phyloP scores from a whole-genome alignment of 2,797 vertebrate species.

The Phrynocephalus vlangalii region DNA sequence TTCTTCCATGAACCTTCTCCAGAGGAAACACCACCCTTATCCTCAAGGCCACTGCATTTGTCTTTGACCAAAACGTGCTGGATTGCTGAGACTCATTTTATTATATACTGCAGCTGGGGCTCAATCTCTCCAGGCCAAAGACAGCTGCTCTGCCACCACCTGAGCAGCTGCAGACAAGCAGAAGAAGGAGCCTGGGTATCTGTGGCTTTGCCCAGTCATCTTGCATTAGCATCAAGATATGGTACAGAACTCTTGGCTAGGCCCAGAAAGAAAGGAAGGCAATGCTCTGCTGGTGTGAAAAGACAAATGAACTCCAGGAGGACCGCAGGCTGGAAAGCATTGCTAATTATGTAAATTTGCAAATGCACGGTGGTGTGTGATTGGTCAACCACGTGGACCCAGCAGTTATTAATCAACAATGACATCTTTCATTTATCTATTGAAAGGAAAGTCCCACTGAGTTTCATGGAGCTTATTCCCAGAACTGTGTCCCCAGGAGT shows the following conservation, averaged over 20 bases:
- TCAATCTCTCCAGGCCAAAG: conserved; percentile 33
- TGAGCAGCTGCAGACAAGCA: conserved; percentile 2
- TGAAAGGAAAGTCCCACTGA: not conserved
- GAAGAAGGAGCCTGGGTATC: not conserved
- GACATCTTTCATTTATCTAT: not conserved
- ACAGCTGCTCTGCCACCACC: conserved; percentile 31
- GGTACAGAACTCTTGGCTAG: conserved; percentile 20
- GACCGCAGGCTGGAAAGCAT: not conserved
- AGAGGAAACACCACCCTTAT: conserved; percentile 42
- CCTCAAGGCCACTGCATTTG: not conserved
- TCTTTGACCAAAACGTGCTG: conserved; percentile 36
- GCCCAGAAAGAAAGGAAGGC: not conserved
- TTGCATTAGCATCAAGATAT: conserved; percentile 8
- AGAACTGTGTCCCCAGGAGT: not conserved
- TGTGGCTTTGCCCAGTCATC: conserved; percentile 19
- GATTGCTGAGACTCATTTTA: conserved; percentile 48
- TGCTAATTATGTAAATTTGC: not conserved
- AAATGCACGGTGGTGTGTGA: not conserved
- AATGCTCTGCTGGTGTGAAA: conserved; percentile 11
- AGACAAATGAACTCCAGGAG: conserved; percentile 35
- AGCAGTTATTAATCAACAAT: conserved; percentile 33
- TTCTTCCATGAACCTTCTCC: conserved; percentile 7
- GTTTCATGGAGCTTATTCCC: not conserved
- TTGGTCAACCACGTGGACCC: not conserved
- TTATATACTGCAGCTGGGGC: not conserved